Evolutionary conservation across 92 coral and sea anemone species (phyloP), one percentile per base, ranked within the genome.

Genomic region (Nematostella vectensis): DNA sequence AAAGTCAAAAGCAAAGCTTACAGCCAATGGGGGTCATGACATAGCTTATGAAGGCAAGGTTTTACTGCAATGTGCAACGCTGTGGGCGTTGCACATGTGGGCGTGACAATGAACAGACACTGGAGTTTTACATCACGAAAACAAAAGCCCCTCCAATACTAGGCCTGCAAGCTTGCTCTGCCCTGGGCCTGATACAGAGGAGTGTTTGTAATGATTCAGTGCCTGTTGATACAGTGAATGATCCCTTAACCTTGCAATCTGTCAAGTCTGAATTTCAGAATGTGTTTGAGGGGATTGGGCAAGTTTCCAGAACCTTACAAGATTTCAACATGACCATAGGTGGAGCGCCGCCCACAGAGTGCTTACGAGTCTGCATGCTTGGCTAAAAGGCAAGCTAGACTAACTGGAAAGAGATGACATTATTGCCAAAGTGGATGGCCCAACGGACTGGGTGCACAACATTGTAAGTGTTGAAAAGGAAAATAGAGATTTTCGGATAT

Each of bases 211-310:
- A n/a, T n/a, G n/a, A n/a, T n/a, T n/a, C n/a, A n/a, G n/a, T n/a
- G n/a, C n/a, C n/a, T n/a, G n/a, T n/a, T n/a, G n/a, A n/a, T n/a
- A n/a, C n/a, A n/a, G n/a, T n/a, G n/a, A n/a, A n/a, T n/a, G n/a
- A n/a, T n/a, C 53, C 65, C 18, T 28, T 59, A 42, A 59, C 65
- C 17, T 43, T 59, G 49, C n/a, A 11, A 38, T 38, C 42, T 50
- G 50, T 43, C 26, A 42, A 22, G 47, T 50, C 43, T 21, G 65
- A 61, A 42, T 61, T 29, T 26, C 43, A 45, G 36, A 54, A 47
- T 61, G 67, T 61, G 31, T 61, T 61, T 47, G 54, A 61, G 47
- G n/a, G 44, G 67, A 13, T 20, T 47, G 12, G 67, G 56, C 9
- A 26, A 47, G 29, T 61, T 27, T 8, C 56, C 44, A 27, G 67